Evolutionary conservation across 2,888 invertebrate genomes (phyloP), one percentile per base, ranked within the genome.

Genomic region (Rhogogaster chlorosoma): DNA sequence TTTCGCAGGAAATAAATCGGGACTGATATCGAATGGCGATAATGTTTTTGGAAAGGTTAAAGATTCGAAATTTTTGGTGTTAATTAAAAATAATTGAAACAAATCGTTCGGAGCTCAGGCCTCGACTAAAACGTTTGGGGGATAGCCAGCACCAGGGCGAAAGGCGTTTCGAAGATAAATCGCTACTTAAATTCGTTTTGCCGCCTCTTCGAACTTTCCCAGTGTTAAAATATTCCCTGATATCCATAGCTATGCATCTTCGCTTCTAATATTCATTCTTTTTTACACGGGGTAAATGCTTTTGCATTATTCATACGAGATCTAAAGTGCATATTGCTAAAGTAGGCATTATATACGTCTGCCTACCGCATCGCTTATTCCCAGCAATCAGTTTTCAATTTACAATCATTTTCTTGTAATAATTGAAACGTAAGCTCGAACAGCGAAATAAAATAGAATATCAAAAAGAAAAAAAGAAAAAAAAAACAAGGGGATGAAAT

Each of bases 201-300:
- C 42, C 38, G 5, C 12, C 73, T 73, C n/a, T n/a, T 42, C 32
- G 26, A 9, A 42, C 4, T 73, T 73, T 73, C 10, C 42, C 22
- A 45, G 22, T 18, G 73, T 73, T 73, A 73, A 38, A 73, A 73
- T 73, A 73, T 73, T 45, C 42, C 26, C n/a, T 32, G 32, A 32
- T 67, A 67, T 67, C 32, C 32, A 32, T 26, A 67, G 67, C n/a
- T 26, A 49, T 49, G 49, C 49, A 75, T 49, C 75, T 26, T 75
- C 45, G 49, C 49, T 32, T 45, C 45, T 75, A 49, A 75, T 75
- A 45, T 75, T 75, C 75, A 49, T 75, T 49, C 75, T 75, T 75
- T 45, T 15, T 75, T 75, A 75, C 26, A 18, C 22, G 18, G 29
- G 45, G 32, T 49, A 75, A 75, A 75, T 49, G 49, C 75, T 49